These are phyloP conservation scores for Congeria kusceri DNA, from an alignment of 2,888 invertebrate genomes.

Conservation along the genomic window DNA sequence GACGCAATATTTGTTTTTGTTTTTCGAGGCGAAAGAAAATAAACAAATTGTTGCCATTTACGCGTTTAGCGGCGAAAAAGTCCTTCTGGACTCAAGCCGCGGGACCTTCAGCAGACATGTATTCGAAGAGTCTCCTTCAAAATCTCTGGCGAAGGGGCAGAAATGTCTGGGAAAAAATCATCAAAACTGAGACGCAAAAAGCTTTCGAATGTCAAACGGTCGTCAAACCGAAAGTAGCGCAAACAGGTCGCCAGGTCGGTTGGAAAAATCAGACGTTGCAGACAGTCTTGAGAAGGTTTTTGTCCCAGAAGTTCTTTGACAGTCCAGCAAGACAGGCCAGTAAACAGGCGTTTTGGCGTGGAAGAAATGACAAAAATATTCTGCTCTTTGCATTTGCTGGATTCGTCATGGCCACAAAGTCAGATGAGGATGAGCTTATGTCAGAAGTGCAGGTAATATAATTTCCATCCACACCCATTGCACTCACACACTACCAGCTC, in stretches of 20 bases:
- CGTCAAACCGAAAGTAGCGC: conserved; percentile 5
- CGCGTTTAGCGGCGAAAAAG: conserved; percentile 37
- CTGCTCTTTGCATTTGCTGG: conserved; percentile 71
- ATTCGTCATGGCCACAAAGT: conserved; percentile 60
- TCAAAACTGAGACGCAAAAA: conserved; percentile 51
- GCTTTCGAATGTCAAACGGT: conserved; percentile 45
- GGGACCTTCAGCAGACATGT: conserved; percentile 29
- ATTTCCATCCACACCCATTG: background rate
- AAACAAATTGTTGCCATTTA: conserved; percentile 21
- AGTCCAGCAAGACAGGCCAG: conserved; percentile 66
- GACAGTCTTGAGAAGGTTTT: too few species aligned
- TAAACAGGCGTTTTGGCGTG: conserved; percentile 64
- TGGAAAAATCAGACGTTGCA: background rate
- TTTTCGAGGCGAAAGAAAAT: background rate
- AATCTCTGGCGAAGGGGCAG: conserved; percentile 41
- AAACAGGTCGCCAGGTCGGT: background rate
- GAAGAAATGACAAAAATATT: conserved; percentile 45
- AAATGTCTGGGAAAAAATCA: conserved; percentile 45
- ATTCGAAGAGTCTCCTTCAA: conserved; percentile 31
- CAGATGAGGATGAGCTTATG: conserved; percentile 48
- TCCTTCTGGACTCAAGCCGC: conserved; percentile 48
- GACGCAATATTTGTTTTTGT: background rate
- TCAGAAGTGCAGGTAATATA: conserved; percentile 61
- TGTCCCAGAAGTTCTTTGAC: conserved; percentile 17
- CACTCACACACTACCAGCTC: too few species aligned